A percentile compares a stretch with the other conserved stretches of the same genome.
Evolutionary conservation across 2,113 vertebrate species (phyloP).

Genomic region (Nycticryphes semicollaris): DNA sequence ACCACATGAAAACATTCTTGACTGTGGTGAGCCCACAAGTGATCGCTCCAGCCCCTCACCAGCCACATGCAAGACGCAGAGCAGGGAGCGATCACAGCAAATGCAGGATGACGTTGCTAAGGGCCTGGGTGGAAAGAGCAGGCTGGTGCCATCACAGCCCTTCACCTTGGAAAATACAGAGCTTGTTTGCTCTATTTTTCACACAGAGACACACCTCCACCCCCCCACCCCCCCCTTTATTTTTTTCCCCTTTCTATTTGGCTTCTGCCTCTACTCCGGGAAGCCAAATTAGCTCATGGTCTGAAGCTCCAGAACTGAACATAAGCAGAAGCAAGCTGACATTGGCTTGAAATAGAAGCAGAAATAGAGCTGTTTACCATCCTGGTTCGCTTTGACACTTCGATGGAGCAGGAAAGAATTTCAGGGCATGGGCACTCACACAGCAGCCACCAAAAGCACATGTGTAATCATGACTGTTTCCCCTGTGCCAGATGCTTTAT

Average conservation of each 20-base stretch:
- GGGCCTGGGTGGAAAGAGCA: background rate
- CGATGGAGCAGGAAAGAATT: background rate
- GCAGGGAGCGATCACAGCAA: background rate
- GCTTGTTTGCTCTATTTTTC: background rate
- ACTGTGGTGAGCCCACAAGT: background rate
- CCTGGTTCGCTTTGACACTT: background rate
- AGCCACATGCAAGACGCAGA: background rate
- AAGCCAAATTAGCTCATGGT: constrained; percentile 64
- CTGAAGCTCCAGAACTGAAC: constrained; percentile 22
- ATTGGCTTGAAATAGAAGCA: constrained; percentile 10
- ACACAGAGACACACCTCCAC: no score
- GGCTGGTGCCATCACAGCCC: background rate
- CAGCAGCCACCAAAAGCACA: background rate
- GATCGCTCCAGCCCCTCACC: background rate
- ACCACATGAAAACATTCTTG: background rate
- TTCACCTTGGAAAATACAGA: background rate
- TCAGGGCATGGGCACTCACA: background rate
- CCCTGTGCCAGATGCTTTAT: background rate
- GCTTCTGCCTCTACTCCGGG: background rate
- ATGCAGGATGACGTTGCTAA: background rate
- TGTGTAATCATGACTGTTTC: background rate
- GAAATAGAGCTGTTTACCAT: background rate
- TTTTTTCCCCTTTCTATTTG: background rate
- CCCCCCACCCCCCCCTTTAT: no score
- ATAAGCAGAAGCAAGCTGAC: background rate